Evolutionary conservation across 2,113 vertebrate genomes (phyloP), one percentile per base, ranked within the genome.

Genomic region (Alexandromys fortis): DNA sequence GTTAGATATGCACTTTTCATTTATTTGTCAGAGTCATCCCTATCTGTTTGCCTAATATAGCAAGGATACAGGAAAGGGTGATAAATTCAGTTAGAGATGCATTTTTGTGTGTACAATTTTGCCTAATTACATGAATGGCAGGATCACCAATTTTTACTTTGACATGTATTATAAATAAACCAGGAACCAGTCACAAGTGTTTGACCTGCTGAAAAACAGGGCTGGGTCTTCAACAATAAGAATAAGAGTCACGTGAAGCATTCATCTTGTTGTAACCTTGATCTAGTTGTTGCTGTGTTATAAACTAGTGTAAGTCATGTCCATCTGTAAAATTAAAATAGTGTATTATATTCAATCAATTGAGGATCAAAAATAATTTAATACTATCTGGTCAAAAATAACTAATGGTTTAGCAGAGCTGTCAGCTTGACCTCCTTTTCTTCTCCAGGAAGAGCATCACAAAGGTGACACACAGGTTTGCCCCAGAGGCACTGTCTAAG

Each of bases 141-240:
- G 52, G 0, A 38, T 73, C 33, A 30, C 7, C 14, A 4, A 86
- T 92, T 68, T 89, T 47, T 78, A 33, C 63, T 24, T 94, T 93
- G 67, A 68, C 58, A n/a, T 86, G 16, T 42, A 75, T 68, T 91
- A 47, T 90, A 87, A 94, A 70, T 90, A 94, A 91, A 94, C 89
- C 26, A 94, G 90, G 22, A 30, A 26, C 26, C 7, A 92, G n/a
- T 5, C 16, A 30, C 6, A 76, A 78, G 58, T 90, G 49, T 68
- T 58, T 47, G 52, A 70, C 63, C 89, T 61, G 10, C 88, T 67
- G 83, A 86, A 82, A 92, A 61, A 73, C 12, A 78, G n/a, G 70
- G 7, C 45, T 73, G 4, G 45, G 14, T 47, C 76, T 77, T 47
- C 52, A 5, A 4, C 47, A 73, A 52, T 17, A 63, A 86, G 49